Evolutionary conservation across 2,888 invertebrate genomes (phyloP).

Genomic region (Hyalella azteca): DNA sequence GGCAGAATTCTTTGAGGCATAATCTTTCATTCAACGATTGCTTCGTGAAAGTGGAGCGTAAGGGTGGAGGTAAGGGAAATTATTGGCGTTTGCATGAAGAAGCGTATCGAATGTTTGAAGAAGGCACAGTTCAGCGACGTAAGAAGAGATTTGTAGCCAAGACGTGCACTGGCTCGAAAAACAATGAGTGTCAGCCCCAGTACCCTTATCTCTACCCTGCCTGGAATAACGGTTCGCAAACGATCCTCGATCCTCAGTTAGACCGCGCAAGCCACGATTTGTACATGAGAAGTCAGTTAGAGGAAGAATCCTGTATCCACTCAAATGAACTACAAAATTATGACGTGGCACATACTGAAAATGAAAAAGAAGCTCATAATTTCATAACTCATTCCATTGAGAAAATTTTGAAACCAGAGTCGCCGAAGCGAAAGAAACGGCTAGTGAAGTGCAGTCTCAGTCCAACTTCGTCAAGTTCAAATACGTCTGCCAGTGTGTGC

Average conservation of each 20-base stretch:
- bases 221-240: background rate
- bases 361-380: background rate
- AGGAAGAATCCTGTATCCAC: background rate
- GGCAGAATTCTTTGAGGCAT: constrained; percentile 79
- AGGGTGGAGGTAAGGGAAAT: constrained; percentile 80
- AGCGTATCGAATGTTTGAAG: constrained; percentile 83
- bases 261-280: background rate
- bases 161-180: background rate
- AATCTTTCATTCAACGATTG: constrained; percentile 95
- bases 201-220: background rate
- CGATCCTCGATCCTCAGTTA: background rate
- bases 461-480: background rate
- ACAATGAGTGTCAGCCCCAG: background rate
- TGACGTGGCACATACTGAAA: background rate
- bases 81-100: constrained; percentile 83
- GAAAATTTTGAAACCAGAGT: constrained; percentile 6
- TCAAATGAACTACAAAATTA: background rate
- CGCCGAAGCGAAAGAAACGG: constrained; percentile 13
- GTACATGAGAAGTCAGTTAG: background rate
- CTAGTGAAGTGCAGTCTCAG: background rate
- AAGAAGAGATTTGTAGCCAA: constrained; percentile 30
- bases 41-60: constrained; percentile 86
- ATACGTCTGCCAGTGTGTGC: background rate
- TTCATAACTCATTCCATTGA: background rate
- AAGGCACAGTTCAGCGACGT: constrained; percentile 62